Evolutionary conservation across 2,113 vertebrate genomes (phyloP).

Genomic region (Notothenia rossii): DNA sequence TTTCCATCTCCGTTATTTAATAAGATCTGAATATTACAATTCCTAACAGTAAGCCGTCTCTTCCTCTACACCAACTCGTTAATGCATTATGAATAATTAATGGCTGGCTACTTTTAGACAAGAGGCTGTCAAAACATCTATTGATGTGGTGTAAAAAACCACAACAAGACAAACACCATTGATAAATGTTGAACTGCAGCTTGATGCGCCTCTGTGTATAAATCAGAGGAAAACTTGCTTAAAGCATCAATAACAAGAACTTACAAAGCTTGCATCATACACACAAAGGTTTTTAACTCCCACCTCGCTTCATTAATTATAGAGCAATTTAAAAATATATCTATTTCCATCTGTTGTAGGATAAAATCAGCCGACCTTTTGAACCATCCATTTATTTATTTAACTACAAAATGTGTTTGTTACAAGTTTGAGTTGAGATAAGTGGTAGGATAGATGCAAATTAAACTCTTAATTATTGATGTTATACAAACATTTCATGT

Average conservation of each 20-base stretch:
- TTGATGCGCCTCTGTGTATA: not conserved
- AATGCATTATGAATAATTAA: conserved; percentile 55
- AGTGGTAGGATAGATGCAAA: too few species aligned
- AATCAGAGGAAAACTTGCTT: conserved; percentile 22
- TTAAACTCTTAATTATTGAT: not conserved
- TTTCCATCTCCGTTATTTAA: conserved; percentile 35
- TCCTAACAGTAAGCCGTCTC: conserved; percentile 3
- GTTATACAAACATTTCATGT: not conserved
- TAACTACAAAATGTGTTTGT: not conserved
- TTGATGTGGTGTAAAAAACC: conserved; percentile 19
- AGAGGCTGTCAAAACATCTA: conserved; percentile 45
- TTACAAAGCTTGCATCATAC: conserved; percentile 22
- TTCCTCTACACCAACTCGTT: conserved; percentile 13
- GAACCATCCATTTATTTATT: not conserved
- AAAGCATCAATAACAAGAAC: conserved; percentile 17
- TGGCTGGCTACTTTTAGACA: conserved; percentile 37
- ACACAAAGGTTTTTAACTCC: not conserved
- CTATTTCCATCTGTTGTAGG: not conserved
- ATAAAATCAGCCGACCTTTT: not conserved
- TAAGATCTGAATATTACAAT: conserved; percentile 40
- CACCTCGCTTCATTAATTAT: not conserved
- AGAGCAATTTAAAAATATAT: not conserved
- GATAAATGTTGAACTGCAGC: conserved; percentile 22
- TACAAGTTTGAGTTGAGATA: too few species aligned
- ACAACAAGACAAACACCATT: conserved; percentile 8